Conservation (phyloP, 2,113 vertebrate genomes). For the Morone chrysops region DNA sequence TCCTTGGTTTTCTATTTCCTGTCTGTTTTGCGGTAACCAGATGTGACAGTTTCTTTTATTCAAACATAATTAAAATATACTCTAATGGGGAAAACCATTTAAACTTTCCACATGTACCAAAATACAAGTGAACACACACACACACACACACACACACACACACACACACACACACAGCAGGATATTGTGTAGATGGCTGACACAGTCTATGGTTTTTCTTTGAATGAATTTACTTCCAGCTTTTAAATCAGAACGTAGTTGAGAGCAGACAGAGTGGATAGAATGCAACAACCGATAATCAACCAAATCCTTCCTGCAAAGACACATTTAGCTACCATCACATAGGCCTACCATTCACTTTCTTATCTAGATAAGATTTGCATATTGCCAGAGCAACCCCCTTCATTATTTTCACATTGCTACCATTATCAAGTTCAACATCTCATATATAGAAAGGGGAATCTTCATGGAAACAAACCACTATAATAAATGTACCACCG, state of each 20-base stretch:
- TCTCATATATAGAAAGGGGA: slow-evolving; percentile 61
- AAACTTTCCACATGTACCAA: not conserved
- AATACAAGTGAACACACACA: not conserved
- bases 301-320: slow-evolving; percentile 83
- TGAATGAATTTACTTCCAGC: slow-evolving; percentile 79
- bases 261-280: slow-evolving; percentile 78
- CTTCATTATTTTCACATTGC: slow-evolving; percentile 75
- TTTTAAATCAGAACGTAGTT: slow-evolving; percentile 76
- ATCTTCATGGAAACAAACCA: slow-evolving; percentile 78
- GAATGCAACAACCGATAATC: slow-evolving; percentile 74
- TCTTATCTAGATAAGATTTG: slow-evolving; percentile 80
- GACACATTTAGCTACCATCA: slow-evolving; percentile 90
- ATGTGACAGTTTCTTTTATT: not conserved
- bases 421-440: slow-evolving; percentile 80
- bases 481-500: slow-evolving; percentile 78
- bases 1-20: slow-evolving; percentile 8
- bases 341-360: slow-evolving; percentile 81
- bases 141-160: slow-evolving; percentile 8
- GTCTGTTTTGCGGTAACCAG: not conserved
- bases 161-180: slow-evolving; percentile 10
- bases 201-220: slow-evolving; percentile 72
- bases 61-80: not conserved
- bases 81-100: not conserved
- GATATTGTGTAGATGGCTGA: slow-evolving; percentile 43
- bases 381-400: slow-evolving; percentile 75